A percentile compares a stretch with the other conserved stretches of the same genome.
Evolutionary conservation across 2,113 vertebrate genomes (phyloP).

Genomic region (Esox niger): DNA sequence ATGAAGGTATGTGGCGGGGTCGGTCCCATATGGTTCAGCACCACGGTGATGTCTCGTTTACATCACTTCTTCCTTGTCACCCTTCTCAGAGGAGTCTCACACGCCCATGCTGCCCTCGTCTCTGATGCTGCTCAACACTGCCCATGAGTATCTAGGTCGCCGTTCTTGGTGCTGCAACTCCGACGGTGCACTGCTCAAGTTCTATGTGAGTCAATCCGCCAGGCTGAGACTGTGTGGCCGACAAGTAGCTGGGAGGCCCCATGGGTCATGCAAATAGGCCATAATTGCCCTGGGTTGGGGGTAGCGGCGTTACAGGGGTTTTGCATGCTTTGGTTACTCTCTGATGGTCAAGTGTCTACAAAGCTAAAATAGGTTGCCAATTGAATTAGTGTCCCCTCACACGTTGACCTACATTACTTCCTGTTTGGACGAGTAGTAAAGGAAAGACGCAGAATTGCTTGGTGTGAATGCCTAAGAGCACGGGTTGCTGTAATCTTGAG

Average conservation of each 20-base stretch:
- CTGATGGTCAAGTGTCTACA: too few relatives aligned
- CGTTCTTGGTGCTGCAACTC: constrained; percentile 94
- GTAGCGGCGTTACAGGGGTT: too few relatives aligned
- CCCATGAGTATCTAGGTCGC: constrained; percentile 93
- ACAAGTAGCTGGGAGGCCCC: too few relatives aligned
- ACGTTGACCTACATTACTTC: too few relatives aligned
- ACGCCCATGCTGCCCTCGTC: constrained; percentile 90
- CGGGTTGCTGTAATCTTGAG: too few relatives aligned
- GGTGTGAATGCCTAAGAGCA: too few relatives aligned
- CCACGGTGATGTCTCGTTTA: not conserved
- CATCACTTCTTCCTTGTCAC: not conserved
- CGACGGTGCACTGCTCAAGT: constrained; percentile 88
- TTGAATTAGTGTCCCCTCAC: not conserved
- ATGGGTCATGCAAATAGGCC: too few relatives aligned
- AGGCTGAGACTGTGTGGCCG: not conserved
- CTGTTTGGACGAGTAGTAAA: too few relatives aligned
- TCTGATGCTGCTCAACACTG: constrained; percentile 93
- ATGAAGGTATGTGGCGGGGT: constrained; percentile 75
- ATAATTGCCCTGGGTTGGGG: too few relatives aligned
- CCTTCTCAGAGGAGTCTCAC: constrained; percentile 69
- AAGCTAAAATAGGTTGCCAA: not conserved
- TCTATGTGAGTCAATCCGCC: constrained; percentile 82
- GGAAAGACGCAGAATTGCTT: too few relatives aligned
- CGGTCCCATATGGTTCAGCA: not conserved
- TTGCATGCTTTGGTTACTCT: too few relatives aligned